Evolutionary conservation across 2,888 invertebrate genomes (phyloP), one percentile per base, ranked within the genome.

Genomic region (Rotaria socialis): DNA sequence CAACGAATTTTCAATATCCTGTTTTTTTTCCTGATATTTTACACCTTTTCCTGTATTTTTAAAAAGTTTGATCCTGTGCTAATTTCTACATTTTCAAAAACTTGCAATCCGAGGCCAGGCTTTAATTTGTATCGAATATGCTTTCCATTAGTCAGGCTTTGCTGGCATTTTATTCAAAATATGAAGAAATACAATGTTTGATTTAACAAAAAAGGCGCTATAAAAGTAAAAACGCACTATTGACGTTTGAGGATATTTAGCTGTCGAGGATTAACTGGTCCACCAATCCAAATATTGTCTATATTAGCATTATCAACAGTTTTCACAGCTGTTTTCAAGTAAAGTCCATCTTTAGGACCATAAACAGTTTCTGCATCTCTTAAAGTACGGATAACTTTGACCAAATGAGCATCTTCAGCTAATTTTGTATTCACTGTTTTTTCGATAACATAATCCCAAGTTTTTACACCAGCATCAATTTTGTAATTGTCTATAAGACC

Each of bases 391-490:
- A 80, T 6, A 11, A 80, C 80, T 47, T 80, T 80, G 8, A 80
- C 47, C n/a, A 80, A 80, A 47, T 80, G 80, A 47, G 11, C 1
- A 47, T 80, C 43, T 47, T 24, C 80, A 14, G n/a, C 47, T 8
- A 80, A 47, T 1, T 80, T 2, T 0, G 80, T 80, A 19, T 80
- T 80, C 47, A 80, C 2, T n/a, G n/a, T 11, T 80, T n/a, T 47
- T 24, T 80, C 80, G n/a, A 80, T 80, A 3, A 80, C 80, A n/a
- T 80, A 80, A 19, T 80, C n/a, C 80, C 80, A 80, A 80, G 10
- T 80, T 0, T 80, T 2, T 80, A 35, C 47, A 35, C 4, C 5
- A 80, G 47, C 11, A n/a, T 80, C 80, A n/a, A 80, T 8, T n/a
- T 80, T 80, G 14, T 80, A 80, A 47, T 80, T 47, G 47, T 80